Conservation (phyloP, 2,888 invertebrate genomes). For the Asteroscopus sphinx region DNA sequence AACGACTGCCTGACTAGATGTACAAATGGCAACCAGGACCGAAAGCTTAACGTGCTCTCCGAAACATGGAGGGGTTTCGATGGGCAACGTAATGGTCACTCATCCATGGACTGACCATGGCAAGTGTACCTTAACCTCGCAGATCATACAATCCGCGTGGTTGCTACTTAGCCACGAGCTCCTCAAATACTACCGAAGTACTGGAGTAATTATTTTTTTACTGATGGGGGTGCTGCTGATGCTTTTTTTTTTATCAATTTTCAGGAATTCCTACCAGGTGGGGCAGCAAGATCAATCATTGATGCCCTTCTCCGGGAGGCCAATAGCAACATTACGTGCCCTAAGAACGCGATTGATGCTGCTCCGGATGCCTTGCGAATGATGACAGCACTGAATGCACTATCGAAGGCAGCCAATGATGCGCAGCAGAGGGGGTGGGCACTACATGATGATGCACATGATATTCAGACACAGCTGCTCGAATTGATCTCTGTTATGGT, state of each 20-base stretch:
- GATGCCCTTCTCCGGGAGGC: conserved; percentile 85
- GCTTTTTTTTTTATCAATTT: conserved; percentile 4
- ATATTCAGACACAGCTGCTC: conserved; percentile 95
- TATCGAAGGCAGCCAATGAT: conserved; percentile 97
- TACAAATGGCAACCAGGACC: no score
- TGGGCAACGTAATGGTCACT: no score
- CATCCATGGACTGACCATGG: no score
- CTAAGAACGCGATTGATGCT: conserved; percentile 92
- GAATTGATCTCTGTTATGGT: conserved; percentile 96
- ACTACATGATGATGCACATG: conserved; percentile 97
- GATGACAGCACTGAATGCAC: conserved; percentile 94
- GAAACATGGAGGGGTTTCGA: no score
- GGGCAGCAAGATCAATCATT: conserved; percentile 84
- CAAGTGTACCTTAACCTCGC: no score
- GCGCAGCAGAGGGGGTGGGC: conserved; percentile 99
- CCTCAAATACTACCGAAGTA: no score
- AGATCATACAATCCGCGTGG: no score
- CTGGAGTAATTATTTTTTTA: no score
- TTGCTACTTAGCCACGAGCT: no score
- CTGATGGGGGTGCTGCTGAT: no score
- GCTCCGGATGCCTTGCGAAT: conserved; percentile 96
- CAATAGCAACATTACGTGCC: conserved; percentile 84
- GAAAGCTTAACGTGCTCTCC: no score
- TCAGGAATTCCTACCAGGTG: conserved; percentile 85
- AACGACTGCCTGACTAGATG: no score